Evolutionary conservation across 2,797 vertebrate species (phyloP), one percentile per base, ranked within the genome.

Genomic region (Sparidentex hasta): DNA sequence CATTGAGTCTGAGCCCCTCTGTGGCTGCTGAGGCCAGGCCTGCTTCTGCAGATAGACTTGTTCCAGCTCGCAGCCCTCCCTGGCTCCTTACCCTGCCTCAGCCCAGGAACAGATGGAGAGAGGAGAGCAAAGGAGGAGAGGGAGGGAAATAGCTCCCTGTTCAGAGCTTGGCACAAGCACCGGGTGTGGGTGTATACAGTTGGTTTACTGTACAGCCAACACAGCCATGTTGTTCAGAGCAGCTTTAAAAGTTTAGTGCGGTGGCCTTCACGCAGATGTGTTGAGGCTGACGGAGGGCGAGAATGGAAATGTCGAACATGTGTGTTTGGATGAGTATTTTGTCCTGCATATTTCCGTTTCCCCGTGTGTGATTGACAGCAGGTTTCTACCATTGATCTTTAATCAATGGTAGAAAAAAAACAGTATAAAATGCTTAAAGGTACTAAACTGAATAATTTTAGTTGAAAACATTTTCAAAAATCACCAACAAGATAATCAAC

Each of bases 11-110:
- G 89, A 92, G 89, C 91, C 87, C 92, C 92, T 93, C 88, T 91
- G 92, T 88, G 92, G 87, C 89, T 87, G 84, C 90, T 76, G 87
- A 87, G 88, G 93, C 93, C 92, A 89, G 88, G 94, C 90, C 94
- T 95, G 95, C 90, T 92, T 88, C 91, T 90, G 92, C 91, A 94
- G 94, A 95, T 95, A 95, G 93, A 95, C 93, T 95, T 94, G 94
- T 94, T 95, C 94, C 94, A 94, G 94, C 94, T 92, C 90, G 78
- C 75, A 91, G 92, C 88, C 88, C 90, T 89, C 92, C 90, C 90
- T 91, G 89, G 90, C 92, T 93, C 93, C 92, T 90, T 87, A 91
- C 91, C 81, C 88, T 87, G 87, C 93, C 81, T 93, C 87, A 90
- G 90, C 90, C 90, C 91, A 90, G 87, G 89, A 94, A 92, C 93